Conservation (phyloP, 2,797 vertebrate genomes). For the Sciurus carolinensis region DNA sequence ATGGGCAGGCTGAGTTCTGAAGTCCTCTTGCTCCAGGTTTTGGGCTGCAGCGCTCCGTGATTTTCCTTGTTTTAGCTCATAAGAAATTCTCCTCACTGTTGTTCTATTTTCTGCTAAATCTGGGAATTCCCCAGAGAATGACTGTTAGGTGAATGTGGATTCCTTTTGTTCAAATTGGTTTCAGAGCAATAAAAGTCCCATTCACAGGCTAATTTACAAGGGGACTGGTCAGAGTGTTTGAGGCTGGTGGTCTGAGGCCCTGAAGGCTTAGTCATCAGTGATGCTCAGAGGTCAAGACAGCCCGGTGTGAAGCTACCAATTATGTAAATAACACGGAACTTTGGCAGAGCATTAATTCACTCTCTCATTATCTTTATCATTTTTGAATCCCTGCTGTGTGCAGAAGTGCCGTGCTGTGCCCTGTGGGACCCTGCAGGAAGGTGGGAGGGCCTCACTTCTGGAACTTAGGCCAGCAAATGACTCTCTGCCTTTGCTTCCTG, state of each 20-base stretch:
- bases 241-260: neutral
- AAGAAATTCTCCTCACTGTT: neutral
- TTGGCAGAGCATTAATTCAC: rapidly evolving
- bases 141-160: neutral
- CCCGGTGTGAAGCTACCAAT: rapidly evolving
- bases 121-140: neutral
- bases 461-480: neutral
- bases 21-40: neutral
- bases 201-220: neutral
- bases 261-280: neutral
- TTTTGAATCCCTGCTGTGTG: neutral
- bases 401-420: neutral
- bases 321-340: neutral
- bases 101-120: neutral
- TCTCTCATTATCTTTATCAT: neutral
- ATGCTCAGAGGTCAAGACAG: neutral
- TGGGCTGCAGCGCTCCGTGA: neutral
- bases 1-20: neutral
- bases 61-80: neutral
- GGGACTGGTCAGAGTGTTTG: neutral
- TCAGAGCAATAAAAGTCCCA: neutral
- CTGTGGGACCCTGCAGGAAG: neutral
- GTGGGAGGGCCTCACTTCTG: neutral
- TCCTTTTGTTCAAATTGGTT: neutral
- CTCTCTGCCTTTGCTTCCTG: neutral